A percentile compares a stretch with the other conserved stretches of the same genome.
Evolutionary conservation across 2,797 vertebrate species (phyloP).

Genomic region (Scolopax rusticola): DNA sequence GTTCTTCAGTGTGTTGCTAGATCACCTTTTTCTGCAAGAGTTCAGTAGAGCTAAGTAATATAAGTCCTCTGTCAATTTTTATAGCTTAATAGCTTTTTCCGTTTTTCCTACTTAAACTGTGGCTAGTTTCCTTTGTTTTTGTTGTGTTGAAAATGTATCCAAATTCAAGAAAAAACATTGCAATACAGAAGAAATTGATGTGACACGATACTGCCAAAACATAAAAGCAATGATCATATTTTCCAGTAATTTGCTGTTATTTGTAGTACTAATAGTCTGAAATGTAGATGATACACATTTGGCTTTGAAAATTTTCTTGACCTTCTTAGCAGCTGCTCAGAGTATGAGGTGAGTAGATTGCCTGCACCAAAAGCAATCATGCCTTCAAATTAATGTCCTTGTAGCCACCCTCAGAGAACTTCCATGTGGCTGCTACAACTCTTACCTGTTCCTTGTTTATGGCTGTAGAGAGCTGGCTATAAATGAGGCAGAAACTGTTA

Average conservation of each 20-base stretch:
- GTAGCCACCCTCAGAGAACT: background rate
- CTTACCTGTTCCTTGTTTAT: background rate
- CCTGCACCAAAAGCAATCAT: background rate
- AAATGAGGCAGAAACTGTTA: background rate
- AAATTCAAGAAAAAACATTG: background rate
- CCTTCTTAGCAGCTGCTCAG: background rate
- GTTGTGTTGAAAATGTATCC: background rate
- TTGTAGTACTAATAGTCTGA: background rate
- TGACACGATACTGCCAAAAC: background rate
- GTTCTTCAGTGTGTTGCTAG: background rate
- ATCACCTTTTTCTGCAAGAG: background rate
- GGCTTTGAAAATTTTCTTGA: background rate
- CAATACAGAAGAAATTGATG: background rate
- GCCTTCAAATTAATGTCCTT: background rate
- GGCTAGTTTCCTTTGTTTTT: background rate
- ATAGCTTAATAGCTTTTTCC: background rate
- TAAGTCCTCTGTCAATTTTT: background rate
- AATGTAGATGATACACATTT: background rate
- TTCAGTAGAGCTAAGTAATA: background rate
- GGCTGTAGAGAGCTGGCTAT: background rate
- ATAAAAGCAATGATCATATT: background rate
- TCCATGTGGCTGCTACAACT: background rate
- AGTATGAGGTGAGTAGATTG: background rate
- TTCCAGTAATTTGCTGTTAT: background rate
- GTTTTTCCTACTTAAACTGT: background rate